Percentiles rank a stretch among this genome's conserved stretches.
Evolutionary conservation across 2,113 vertebrate species (phyloP).

Genomic region (Zosterops borbonicus): DNA sequence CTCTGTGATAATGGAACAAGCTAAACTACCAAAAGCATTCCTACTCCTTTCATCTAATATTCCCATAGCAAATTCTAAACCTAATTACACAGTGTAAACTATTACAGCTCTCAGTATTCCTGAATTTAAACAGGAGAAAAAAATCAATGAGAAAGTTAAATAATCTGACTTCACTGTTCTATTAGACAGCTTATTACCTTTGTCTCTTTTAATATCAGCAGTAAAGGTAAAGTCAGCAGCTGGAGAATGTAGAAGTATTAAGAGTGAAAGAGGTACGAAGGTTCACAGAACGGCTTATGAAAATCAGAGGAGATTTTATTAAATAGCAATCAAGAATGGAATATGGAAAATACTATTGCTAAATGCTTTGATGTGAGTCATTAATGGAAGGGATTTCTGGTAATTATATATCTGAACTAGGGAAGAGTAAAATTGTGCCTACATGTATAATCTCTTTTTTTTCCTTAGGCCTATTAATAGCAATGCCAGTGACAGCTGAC

Average conservation of each 20-base stretch:
- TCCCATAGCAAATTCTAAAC: background rate
- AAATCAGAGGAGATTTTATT: background rate
- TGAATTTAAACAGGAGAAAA: background rate
- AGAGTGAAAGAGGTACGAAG: background rate
- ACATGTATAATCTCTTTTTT: background rate
- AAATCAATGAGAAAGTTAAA: background rate
- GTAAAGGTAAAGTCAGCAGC: background rate
- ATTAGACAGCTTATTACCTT: background rate
- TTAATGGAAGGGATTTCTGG: background rate
- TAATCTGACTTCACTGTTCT: background rate
- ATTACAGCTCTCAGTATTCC: conserved; percentile 1
- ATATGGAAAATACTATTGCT: background rate
- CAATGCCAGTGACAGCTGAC: background rate
- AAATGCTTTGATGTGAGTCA: background rate
- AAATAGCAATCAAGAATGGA: background rate
- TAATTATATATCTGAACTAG: background rate
- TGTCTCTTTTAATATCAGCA: background rate
- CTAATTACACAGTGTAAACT: conserved; percentile 1
- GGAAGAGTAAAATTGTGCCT: background rate
- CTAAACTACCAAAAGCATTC: background rate
- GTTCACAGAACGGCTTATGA: background rate
- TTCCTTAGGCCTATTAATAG: background rate
- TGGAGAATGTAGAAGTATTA: background rate
- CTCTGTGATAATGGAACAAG: background rate
- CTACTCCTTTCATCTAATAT: background rate